Evolutionary conservation across 2,797 vertebrate genomes (phyloP).

Genomic region (Chanos chanos): DNA sequence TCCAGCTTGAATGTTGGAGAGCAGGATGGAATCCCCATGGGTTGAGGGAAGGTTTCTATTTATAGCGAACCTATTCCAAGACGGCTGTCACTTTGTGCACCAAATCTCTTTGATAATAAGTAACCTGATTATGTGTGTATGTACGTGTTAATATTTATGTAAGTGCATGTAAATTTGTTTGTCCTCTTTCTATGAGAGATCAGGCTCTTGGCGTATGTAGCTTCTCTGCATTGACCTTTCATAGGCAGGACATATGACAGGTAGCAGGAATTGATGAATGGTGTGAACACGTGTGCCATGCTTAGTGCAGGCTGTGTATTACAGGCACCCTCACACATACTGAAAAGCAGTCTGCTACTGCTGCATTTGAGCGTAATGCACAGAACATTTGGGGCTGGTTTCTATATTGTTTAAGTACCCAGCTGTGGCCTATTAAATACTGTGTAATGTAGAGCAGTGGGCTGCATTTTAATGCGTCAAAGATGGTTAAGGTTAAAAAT

Average conservation of each 20-base stretch:
- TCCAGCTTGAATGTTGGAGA: constrained; percentile 57
- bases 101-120: not conserved
- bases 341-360: constrained; percentile 7
- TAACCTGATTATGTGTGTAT: not conserved
- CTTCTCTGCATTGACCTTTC: constrained; percentile 52
- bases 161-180: constrained; percentile 21
- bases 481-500: too few species aligned
- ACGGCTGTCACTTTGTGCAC: constrained; percentile 30
- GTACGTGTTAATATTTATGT: constrained; percentile 18
- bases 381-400: not conserved
- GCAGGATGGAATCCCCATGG: constrained; percentile 55
- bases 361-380: not conserved
- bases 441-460: too few species aligned
- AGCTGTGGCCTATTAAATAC: too few species aligned
- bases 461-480: too few species aligned
- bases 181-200: constrained; percentile 45
- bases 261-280: constrained; percentile 51
- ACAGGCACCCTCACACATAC: constrained; percentile 1
- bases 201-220: too few species aligned
- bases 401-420: too few species aligned
- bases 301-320: constrained; percentile 4
- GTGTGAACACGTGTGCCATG: constrained; percentile 50
- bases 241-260: constrained; percentile 36
- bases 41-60: constrained; percentile 60
- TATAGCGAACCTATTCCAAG: constrained; percentile 55